A percentile compares a stretch with the other conserved stretches of the same genome.
phyloP scores from a whole-genome alignment of 2,113 vertebrate genomes.

The Phaethon lepturus region DNA sequence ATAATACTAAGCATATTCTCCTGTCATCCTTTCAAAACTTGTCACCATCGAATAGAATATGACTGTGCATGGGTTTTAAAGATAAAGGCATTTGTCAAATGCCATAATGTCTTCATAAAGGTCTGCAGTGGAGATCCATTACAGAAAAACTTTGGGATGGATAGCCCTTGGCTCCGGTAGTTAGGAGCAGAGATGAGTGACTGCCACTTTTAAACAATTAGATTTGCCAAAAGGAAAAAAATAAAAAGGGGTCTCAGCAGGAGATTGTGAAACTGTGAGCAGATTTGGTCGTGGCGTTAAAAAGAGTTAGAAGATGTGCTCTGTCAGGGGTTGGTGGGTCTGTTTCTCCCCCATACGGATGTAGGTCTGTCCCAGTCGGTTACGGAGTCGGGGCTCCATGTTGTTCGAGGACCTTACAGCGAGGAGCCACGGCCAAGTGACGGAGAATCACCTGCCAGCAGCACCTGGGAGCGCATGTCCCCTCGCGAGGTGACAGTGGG shows the following conservation, averaged over 20 bases:
- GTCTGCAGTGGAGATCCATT: neutral
- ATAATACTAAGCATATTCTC: neutral
- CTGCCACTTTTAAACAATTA: neutral
- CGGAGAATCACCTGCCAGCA: neutral
- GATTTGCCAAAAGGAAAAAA: neutral
- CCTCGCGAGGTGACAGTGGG: rapidly evolving
- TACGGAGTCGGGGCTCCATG: rapidly evolving
- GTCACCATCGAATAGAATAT: neutral
- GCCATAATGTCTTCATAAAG: neutral
- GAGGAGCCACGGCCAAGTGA: neutral
- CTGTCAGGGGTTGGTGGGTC: neutral
- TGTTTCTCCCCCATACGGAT: neutral
- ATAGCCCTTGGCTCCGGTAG: neutral
- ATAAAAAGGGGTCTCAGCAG: neutral
- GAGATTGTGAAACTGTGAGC: neutral
- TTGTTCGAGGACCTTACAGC: neutral
- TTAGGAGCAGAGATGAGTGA: neutral
- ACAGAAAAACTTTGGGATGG: neutral
- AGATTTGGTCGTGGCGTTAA: neutral
- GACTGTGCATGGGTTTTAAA: neutral
- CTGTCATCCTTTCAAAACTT: neutral
- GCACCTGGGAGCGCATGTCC: rapidly evolving
- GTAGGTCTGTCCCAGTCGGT: neutral
- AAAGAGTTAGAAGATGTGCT: neutral
- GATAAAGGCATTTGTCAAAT: neutral